These are phyloP conservation scores for Archocentrus centrarchus DNA, from an alignment of 2,113 vertebrate genomes.

Conservation along the genomic window DNA sequence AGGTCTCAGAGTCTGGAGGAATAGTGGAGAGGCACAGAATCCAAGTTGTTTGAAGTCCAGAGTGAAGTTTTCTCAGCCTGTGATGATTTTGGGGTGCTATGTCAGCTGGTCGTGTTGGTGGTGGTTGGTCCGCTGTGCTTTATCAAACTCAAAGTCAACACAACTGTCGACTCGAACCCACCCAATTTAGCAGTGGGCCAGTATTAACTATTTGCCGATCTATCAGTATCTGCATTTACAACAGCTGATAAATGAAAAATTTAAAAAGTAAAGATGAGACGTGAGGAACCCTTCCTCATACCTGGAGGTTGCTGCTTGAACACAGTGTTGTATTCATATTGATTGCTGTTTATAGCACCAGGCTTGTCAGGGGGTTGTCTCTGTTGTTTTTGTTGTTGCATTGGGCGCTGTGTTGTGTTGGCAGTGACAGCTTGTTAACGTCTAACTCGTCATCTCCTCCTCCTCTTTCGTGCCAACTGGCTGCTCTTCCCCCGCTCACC, in stretches of 20 bases:
- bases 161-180: not conserved
- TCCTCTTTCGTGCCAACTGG: constrained; percentile 66
- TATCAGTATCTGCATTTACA: not conserved
- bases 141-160: not conserved
- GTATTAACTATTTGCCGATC: not conserved
- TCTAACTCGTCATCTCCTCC: constrained; percentile 68
- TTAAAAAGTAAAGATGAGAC: not conserved
- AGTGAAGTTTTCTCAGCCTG: not conserved
- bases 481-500: constrained; percentile 53
- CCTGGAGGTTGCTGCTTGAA: not conserved
- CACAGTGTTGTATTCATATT: not conserved
- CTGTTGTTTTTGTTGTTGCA: constrained; percentile 53
- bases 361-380: constrained; percentile 46
- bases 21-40: not conserved
- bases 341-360: constrained; percentile 47
- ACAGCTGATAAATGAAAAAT: not conserved
- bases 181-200: not conserved
- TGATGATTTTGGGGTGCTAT: not conserved
- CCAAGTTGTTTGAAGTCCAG: not conserved
- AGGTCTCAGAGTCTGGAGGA: not conserved
- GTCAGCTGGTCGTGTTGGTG: not conserved
- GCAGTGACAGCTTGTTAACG: constrained; percentile 70
- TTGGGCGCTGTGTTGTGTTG: constrained; percentile 55
- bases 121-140: not conserved
- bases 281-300: not conserved